Evolutionary conservation across 2,797 vertebrate species (phyloP).

Genomic region (Echiichthys vipera): DNA sequence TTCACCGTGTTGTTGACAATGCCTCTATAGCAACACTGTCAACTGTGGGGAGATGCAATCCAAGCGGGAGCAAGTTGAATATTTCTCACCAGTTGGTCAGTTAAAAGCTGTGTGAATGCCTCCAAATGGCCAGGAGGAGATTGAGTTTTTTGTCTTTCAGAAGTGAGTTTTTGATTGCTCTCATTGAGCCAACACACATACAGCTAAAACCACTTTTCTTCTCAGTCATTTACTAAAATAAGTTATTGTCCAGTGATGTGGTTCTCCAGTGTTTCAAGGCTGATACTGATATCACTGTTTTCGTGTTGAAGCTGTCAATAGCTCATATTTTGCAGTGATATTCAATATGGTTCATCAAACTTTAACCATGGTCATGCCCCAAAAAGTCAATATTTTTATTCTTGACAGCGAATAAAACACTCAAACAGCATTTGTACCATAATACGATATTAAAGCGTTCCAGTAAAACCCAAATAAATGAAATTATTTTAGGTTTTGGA

Average conservation of each 20-base stretch:
- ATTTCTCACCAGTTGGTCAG: constrained; percentile 38
- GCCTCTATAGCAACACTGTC: constrained; percentile 63
- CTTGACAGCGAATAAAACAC: constrained; percentile 21
- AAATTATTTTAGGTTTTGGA: constrained; percentile 18
- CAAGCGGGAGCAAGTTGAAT: constrained; percentile 10
- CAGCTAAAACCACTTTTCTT: constrained; percentile 45
- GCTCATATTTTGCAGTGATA: constrained; percentile 41
- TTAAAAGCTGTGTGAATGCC: constrained; percentile 21
- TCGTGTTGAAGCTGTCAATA: constrained; percentile 36
- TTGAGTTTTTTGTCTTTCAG: constrained; percentile 19
- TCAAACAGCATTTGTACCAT: constrained; percentile 20
- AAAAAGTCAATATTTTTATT: constrained; percentile 43
- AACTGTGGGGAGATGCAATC: constrained; percentile 20
- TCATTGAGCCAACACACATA: constrained; percentile 39
- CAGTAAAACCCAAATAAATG: constrained; percentile 36
- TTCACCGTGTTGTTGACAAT: constrained; percentile 56
- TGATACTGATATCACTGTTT: constrained; percentile 44
- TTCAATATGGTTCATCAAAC: constrained; percentile 36
- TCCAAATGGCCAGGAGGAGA: constrained; percentile 16
- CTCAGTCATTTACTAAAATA: constrained; percentile 22
- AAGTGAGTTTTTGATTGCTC: constrained; percentile 21
- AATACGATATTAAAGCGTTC: constrained; percentile 22
- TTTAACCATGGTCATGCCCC: constrained; percentile 33
- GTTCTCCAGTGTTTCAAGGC: constrained; percentile 53
- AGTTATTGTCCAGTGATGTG: constrained; percentile 9